Percentiles rank a stretch among this genome's conserved stretches.
phyloP scores from a whole-genome alignment of 2,797 vertebrate species.

The Myripristis murdjan region DNA sequence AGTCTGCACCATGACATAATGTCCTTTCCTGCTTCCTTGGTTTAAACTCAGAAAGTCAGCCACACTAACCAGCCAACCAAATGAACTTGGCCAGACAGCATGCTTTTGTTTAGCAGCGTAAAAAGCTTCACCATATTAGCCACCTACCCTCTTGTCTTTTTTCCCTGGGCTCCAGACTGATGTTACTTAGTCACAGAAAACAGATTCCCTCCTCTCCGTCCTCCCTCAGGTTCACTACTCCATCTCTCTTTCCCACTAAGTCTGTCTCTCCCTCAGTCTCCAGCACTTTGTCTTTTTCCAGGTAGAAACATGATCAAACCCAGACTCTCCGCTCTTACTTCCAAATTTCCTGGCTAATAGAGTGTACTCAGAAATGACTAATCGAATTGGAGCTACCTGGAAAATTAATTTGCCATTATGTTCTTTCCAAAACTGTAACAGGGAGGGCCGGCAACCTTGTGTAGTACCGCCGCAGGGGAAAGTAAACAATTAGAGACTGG shows the following conservation, averaged over 20 bases:
- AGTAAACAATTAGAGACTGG: slow-evolving; percentile 81
- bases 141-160: slow-evolving; percentile 22
- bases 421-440: slow-evolving; percentile 74
- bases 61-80: too few species aligned
- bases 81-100: too few species aligned
- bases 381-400: slow-evolving; percentile 72
- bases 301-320: slow-evolving; percentile 50
- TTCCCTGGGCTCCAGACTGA: slow-evolving; percentile 16
- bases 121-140: too few species aligned
- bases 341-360: slow-evolving; percentile 73
- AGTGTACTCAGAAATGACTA: slow-evolving; percentile 76
- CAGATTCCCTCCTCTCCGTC: slow-evolving; percentile 39
- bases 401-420: slow-evolving; percentile 80
- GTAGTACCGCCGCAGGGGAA: slow-evolving; percentile 72
- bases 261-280: background rate
- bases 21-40: too few species aligned
- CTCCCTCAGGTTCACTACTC: slow-evolving; percentile 35
- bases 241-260: slow-evolving; percentile 9
- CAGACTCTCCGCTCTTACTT: slow-evolving; percentile 43
- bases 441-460: slow-evolving; percentile 77
- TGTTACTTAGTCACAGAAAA: slow-evolving; percentile 40
- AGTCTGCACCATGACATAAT: too few species aligned
- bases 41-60: too few species aligned
- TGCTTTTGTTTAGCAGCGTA: too few species aligned
- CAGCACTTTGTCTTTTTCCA: slow-evolving; percentile 9